Conservation (phyloP, 2,888 invertebrate genomes). For the Drosophila imparisetae region DNA sequence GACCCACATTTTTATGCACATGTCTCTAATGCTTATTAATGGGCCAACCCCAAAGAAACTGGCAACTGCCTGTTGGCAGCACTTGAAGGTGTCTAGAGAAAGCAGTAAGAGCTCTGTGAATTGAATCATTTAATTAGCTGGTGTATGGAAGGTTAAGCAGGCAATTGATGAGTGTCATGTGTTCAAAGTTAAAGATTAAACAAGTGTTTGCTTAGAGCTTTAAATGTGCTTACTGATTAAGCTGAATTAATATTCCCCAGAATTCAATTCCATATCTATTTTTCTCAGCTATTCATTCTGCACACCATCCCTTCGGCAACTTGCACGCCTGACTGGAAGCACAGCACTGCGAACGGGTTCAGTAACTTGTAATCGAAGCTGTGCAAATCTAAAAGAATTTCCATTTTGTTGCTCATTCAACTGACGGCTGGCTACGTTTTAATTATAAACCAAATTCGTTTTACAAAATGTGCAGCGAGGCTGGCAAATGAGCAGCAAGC, state of each 20-base stretch:
- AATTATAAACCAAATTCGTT: slow-evolving; percentile 76
- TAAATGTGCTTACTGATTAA: slow-evolving; percentile 3
- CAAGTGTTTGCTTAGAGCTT: slow-evolving; percentile 4
- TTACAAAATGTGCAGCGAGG: slow-evolving; percentile 60
- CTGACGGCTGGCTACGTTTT: slow-evolving; percentile 79
- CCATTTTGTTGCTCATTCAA: slow-evolving; percentile 78
- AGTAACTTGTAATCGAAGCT: slow-evolving; percentile 67
- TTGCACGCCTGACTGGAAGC: slow-evolving; percentile 55
- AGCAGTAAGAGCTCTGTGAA: slow-evolving; percentile 31
- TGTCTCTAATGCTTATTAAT: slow-evolving; percentile 72
- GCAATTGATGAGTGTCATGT: slow-evolving; percentile 34
- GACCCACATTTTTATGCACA: slow-evolving; percentile 72
- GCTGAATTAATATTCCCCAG: background rate
- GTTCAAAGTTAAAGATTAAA: slow-evolving; percentile 7
- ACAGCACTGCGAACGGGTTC: slow-evolving; percentile 58
- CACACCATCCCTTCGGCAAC: slow-evolving; percentile 11
- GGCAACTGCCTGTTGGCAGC: slow-evolving; percentile 9
- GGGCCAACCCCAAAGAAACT: slow-evolving; percentile 37
- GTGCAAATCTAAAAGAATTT: slow-evolving; percentile 51
- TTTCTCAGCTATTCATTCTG: slow-evolving; percentile 3
- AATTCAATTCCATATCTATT: slow-evolving; percentile 35
- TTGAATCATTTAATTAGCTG: slow-evolving; percentile 72
- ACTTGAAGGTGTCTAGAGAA: slow-evolving; percentile 45
- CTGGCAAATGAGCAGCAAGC: slow-evolving; percentile 65
- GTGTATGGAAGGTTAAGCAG: slow-evolving; percentile 8